Percentiles rank a stretch among this genome's conserved stretches.
These are phyloP conservation scores for Pristionchus exspectatus DNA, from an alignment of 2,888 invertebrate genomes.

Conservation along the genomic window DNA sequence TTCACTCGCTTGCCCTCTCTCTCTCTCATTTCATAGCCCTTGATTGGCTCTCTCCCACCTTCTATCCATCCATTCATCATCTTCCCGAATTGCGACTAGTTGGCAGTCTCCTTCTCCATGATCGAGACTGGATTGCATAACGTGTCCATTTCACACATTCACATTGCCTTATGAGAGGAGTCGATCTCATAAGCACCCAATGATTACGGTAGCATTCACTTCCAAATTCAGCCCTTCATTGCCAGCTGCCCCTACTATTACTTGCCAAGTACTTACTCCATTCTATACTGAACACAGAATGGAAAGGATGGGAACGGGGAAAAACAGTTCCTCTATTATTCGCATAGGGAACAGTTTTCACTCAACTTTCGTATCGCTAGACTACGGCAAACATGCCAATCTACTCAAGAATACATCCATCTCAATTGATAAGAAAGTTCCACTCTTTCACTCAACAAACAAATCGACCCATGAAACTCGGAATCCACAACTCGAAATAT, in stretches of 20 bases:
- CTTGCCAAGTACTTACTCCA: not conserved
- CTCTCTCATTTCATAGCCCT: slow-evolving; percentile 13
- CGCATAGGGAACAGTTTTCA: not conserved
- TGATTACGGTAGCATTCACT: not conserved
- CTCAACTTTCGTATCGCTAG: not conserved
- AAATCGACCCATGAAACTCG: not conserved
- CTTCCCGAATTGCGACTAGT: not conserved
- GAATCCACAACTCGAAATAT: not conserved
- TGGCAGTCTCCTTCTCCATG: not conserved
- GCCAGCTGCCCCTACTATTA: not conserved
- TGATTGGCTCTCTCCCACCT: not conserved
- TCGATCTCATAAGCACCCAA: not conserved
- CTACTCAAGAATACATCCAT: not conserved
- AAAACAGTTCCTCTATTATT: not conserved
- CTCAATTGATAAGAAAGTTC: not conserved
- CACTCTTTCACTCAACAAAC: not conserved
- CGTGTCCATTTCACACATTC: not conserved
- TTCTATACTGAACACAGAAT: not conserved
- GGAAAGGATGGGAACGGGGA: not conserved
- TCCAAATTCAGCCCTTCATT: not conserved
- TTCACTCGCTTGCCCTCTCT: not conserved
- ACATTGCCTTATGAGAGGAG: not conserved
- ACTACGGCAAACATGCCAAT: not conserved
- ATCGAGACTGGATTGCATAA: not conserved
- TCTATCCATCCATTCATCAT: not conserved